Base-by-base conservation (phyloP, 2,888 invertebrate species). In the Patella depressa region DNA sequence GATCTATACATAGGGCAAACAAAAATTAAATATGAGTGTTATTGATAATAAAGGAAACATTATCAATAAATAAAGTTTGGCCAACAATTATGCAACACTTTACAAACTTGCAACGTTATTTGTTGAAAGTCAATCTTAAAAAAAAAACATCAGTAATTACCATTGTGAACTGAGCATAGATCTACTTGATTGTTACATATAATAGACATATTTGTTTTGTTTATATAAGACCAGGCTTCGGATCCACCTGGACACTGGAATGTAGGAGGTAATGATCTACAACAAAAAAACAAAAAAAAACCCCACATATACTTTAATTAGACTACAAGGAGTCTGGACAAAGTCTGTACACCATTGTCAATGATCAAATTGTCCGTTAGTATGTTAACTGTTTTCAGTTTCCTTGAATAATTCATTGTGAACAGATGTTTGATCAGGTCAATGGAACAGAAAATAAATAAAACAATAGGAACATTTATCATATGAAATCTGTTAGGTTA, bases 241-340 rank as follows among this genome's bases (percentile, higher is more conserved):
- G 78, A 78, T 17, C 86, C 87, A 53, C 87, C 87, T 53, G 87
- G 87, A 77, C 87, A 87, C 0, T 73, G 29, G 34, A 79, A 70
- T 14, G 71, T 57, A n/a, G 71, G 45, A 19, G 85, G 86, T 34
- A 87, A 73, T 34, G 81, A 81, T 59, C 87, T 87, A 78, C 75
- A 79, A 78, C 75, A 79, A 76, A 57, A 59, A 11, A 11, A 76
- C 72, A n/a, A 34, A 45, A 45, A 45, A 45, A 45, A 45, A 45
- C 34, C 0, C 4, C 45, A 45, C 5, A 73, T 19, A 53, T 9
- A n/a, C 5, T 34, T 54, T 17, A 53, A n/a, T 65, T 65, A 65
- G 19, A 19, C 19, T 19, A 19, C 19, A 19, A 9, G n/a, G n/a
- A n/a, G 7, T 65, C 7, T 65, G 65, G 19, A 65, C 65, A 65